phyloP scores from a whole-genome alignment of 2,113 vertebrate genomes.

The Phainopepla nitens region DNA sequence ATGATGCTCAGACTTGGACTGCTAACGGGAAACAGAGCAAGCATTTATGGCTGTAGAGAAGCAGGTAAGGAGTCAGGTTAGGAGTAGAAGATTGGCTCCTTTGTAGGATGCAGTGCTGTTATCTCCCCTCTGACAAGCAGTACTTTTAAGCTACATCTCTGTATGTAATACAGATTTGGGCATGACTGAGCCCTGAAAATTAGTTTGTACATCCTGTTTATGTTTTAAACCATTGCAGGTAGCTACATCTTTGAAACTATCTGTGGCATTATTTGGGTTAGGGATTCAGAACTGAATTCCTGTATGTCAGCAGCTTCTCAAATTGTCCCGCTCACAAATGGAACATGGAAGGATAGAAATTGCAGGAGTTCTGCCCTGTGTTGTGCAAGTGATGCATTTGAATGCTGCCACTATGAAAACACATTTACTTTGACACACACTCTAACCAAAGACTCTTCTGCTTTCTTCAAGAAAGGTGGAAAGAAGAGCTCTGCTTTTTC shows the following conservation, averaged over 20 bases:
- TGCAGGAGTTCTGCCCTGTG: background rate
- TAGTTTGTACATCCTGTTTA: background rate
- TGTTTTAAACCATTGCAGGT: background rate
- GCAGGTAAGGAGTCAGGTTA: background rate
- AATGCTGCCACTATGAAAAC: background rate
- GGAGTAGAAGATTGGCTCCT: background rate
- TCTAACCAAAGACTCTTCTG: background rate
- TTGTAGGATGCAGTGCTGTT: background rate
- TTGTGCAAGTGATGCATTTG: background rate
- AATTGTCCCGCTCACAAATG: background rate
- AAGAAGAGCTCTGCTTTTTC: background rate
- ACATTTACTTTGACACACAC: background rate
- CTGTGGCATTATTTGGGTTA: background rate
- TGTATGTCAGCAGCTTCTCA: background rate
- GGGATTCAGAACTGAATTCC: background rate
- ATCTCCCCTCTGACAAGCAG: accelerated
- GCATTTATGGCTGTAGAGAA: background rate
- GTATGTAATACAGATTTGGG: background rate
- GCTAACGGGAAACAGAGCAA: background rate
- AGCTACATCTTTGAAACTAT: background rate
- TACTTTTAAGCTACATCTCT: background rate
- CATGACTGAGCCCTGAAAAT: background rate
- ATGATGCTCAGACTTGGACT: background rate
- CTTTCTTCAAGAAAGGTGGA: background rate
- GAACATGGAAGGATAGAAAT: background rate